Conservation (phyloP, 2,113 vertebrate species). For the Meleagris gallopavo region DNA sequence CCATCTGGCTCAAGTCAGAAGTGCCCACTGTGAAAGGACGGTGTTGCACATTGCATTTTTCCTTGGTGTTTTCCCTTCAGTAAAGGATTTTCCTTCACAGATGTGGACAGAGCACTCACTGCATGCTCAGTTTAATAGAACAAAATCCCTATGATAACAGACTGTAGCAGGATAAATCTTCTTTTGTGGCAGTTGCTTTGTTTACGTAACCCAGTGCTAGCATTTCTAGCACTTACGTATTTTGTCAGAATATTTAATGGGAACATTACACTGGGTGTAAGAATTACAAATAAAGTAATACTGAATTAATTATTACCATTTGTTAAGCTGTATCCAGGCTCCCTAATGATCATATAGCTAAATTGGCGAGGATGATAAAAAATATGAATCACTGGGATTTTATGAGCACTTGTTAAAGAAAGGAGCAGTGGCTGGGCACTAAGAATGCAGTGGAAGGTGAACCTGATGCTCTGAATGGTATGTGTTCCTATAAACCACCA, state of each 20-base stretch:
- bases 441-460: background rate
- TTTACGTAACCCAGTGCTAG: background rate
- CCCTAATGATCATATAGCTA: background rate
- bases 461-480: background rate
- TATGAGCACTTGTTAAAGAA: background rate
- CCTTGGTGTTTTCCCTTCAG: background rate
- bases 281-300: background rate
- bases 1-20: background rate
- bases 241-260: background rate
- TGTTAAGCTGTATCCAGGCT: background rate
- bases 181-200: constrained; percentile 2
- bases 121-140: constrained; percentile 4
- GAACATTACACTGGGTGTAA: background rate
- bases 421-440: background rate
- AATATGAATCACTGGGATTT: background rate
- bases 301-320: background rate
- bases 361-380: background rate
- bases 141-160: constrained; percentile 3
- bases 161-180: background rate
- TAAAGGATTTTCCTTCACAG: background rate
- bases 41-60: background rate
- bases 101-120: background rate
- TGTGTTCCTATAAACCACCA: background rate
- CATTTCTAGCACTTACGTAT: background rate
- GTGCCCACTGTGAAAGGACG: background rate